A percentile compares a stretch with the other conserved stretches of the same genome.
Evolutionary conservation across 2,888 invertebrate species (phyloP).

Genomic region (Chirona hameri): DNA sequence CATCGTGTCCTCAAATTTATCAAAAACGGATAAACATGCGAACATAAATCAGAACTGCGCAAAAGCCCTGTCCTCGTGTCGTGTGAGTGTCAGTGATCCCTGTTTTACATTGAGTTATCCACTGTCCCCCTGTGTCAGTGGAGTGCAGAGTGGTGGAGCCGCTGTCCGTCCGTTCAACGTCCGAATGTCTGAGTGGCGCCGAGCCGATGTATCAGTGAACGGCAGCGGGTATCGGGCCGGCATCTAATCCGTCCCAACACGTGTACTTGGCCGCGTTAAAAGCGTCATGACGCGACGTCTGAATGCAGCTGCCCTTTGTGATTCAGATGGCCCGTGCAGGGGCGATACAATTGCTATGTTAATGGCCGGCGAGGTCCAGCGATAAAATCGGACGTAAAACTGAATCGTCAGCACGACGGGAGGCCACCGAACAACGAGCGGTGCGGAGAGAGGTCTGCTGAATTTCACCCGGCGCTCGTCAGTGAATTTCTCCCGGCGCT

Average conservation of each 20-base stretch:
- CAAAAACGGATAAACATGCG: too few species aligned
- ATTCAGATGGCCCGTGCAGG: neutral
- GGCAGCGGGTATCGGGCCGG: neutral
- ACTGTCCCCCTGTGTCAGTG: too few species aligned
- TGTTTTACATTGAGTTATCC: too few species aligned
- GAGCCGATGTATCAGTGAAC: neutral
- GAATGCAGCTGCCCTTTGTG: neutral
- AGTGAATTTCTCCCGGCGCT: too few species aligned
- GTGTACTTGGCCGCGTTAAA: conserved; percentile 23
- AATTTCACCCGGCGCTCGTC: too few species aligned
- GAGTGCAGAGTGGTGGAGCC: too few species aligned
- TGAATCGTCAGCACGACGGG: neutral
- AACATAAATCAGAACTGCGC: too few species aligned
- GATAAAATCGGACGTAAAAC: conserved; percentile 26
- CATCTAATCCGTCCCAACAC: conserved; percentile 1
- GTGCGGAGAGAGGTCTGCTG: neutral
- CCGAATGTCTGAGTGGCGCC: too few species aligned
- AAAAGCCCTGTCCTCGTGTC: too few species aligned
- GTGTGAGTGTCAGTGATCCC: too few species aligned
- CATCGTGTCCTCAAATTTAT: too few species aligned
- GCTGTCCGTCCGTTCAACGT: too few species aligned
- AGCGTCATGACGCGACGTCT: neutral
- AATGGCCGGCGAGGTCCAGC: conserved; percentile 13
- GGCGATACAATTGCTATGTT: neutral
- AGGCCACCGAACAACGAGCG: neutral